Conservation (phyloP, 2,888 invertebrate species). For the Tiliacea aurago region DNA sequence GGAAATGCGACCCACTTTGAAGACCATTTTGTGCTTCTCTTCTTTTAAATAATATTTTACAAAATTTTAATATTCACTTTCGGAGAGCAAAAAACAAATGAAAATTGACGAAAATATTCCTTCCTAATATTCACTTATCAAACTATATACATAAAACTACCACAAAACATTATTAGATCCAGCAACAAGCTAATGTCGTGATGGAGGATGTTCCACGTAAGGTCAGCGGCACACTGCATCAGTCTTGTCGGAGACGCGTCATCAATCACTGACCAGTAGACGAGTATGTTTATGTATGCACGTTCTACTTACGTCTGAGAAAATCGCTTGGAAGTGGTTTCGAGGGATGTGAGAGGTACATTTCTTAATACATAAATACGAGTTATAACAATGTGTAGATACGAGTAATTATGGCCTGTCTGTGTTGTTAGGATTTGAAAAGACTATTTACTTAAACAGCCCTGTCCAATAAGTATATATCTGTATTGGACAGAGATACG, state of each 20-base stretch:
- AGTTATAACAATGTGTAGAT: not conserved
- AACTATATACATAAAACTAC: not conserved
- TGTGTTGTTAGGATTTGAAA: not conserved
- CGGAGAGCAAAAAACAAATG: not conserved
- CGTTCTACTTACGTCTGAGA: constrained; percentile 25
- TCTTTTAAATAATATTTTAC: not conserved
- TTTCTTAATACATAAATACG: not conserved
- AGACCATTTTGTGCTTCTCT: not conserved
- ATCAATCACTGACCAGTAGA: constrained; percentile 71
- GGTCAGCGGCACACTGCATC: constrained; percentile 71
- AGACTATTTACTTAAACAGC: not conserved
- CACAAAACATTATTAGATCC: constrained; percentile 57
- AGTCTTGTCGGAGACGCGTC: constrained; percentile 69
- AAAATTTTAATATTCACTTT: not conserved
- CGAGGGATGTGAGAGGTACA: not conserved
- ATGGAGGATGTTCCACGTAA: constrained; percentile 67
- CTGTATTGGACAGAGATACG: too few relatives aligned
- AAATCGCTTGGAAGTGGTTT: constrained; percentile 15
- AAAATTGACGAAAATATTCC: not conserved
- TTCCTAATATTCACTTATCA: not conserved
- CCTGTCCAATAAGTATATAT: not conserved
- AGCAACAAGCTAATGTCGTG: constrained; percentile 72
- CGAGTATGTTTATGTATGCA: constrained; percentile 56
- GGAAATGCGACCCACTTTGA: not conserved
- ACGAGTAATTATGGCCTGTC: not conserved